A percentile compares a stretch with the other conserved stretches of the same genome.
Evolutionary conservation across 64 coral and sea anemone genomes (phyloP).

Genomic region (Acropora yongei): DNA sequence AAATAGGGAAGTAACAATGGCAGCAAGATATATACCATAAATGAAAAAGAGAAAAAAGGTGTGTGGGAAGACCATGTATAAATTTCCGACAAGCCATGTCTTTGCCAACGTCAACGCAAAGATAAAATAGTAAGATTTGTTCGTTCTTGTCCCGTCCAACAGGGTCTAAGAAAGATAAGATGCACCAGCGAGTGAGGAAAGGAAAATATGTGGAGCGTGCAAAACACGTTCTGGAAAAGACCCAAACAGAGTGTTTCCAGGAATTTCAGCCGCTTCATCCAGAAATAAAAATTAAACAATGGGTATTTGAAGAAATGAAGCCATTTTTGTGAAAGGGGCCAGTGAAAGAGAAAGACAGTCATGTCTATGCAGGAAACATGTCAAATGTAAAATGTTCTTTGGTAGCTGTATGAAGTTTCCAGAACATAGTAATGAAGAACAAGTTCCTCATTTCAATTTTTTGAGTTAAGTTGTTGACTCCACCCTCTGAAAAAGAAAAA

Average conservation of each 20-base stretch:
- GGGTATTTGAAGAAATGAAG: slow-evolving; percentile 66
- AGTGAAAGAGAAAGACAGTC: slow-evolving; percentile 72
- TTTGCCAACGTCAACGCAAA: too few species aligned
- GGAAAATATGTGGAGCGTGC: slow-evolving; percentile 58
- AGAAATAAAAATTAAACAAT: slow-evolving; percentile 75
- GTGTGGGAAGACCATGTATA: too few species aligned
- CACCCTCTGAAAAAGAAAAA: slow-evolving; percentile 60
- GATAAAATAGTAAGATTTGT: too few species aligned
- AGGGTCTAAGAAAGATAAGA: slow-evolving; percentile 64
- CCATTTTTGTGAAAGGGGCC: slow-evolving; percentile 67
- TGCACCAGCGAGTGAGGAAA: slow-evolving; percentile 20
- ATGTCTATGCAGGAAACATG: slow-evolving; percentile 74
- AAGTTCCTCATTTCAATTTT: slow-evolving; percentile 52
- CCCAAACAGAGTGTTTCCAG: slow-evolving; percentile 56
- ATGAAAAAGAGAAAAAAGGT: background rate
- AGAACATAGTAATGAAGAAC: background rate
- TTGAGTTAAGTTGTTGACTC: slow-evolving; percentile 45
- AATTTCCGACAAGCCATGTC: too few species aligned
- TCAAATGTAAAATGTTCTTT: slow-evolving; percentile 67
- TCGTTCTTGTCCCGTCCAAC: slow-evolving; percentile 3
- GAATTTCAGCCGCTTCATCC: slow-evolving; percentile 75
- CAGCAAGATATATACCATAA: too few species aligned
- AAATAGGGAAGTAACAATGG: too few species aligned
- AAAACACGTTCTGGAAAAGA: slow-evolving; percentile 67
- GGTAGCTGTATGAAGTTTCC: slow-evolving; percentile 69